phyloP scores from a whole-genome alignment of 2,888 invertebrate genomes.

The Zeuzera pyrina region DNA sequence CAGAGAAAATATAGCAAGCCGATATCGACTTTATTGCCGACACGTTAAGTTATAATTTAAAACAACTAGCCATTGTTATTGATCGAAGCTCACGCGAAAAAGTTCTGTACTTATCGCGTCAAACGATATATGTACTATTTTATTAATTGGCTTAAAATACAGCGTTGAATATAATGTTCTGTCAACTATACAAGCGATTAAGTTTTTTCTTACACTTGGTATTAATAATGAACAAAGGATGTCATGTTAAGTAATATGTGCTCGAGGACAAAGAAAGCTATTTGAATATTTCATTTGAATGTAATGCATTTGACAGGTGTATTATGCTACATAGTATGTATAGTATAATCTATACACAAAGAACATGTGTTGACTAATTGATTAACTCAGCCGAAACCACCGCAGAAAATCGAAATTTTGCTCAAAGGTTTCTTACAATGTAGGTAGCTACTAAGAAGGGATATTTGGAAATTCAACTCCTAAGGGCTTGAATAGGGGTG shows the following conservation, averaged over 20 bases:
- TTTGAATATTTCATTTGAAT: too few relatives aligned
- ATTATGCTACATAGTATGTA: too few relatives aligned
- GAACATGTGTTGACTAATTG: too few relatives aligned
- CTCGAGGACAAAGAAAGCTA: too few relatives aligned
- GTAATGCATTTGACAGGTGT: too few relatives aligned
- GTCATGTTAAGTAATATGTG: not conserved
- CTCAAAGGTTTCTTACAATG: too few relatives aligned
- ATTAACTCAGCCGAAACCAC: too few relatives aligned
- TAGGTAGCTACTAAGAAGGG: too few relatives aligned
- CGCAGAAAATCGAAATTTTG: too few relatives aligned
- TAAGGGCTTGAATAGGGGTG: too few relatives aligned
- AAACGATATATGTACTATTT: constrained; percentile 46
- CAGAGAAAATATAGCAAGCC: constrained; percentile 18
- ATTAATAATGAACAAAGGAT: constrained; percentile 17
- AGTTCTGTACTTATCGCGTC: constrained; percentile 61
- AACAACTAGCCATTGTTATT: constrained; percentile 34
- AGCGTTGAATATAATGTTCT: constrained; percentile 10
- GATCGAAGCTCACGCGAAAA: constrained; percentile 66
- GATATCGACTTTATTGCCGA: constrained; percentile 19
- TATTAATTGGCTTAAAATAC: constrained; percentile 47
- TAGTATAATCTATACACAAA: too few relatives aligned
- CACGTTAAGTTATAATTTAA: constrained; percentile 16
- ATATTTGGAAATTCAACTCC: too few relatives aligned
- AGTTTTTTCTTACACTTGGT: constrained; percentile 14
- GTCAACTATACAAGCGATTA: not conserved